Evolutionary conservation across 2,888 invertebrate genomes (phyloP).

Genomic region (Synergus umbraculus): DNA sequence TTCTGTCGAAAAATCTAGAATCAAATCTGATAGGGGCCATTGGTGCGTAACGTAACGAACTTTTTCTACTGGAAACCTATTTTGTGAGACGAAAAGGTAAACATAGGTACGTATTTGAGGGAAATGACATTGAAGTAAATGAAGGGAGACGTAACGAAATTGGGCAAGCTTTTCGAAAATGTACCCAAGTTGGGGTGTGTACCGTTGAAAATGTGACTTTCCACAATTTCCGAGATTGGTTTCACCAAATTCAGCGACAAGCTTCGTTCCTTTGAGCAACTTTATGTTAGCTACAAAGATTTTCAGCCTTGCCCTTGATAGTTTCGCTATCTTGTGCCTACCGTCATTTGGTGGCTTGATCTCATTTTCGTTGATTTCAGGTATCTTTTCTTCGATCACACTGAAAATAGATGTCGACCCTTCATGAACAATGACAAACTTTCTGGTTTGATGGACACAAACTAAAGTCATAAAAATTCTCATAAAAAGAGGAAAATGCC

Average conservation of each 20-base stretch:
- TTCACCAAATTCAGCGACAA: conserved; percentile 48
- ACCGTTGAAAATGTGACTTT: conserved; percentile 49
- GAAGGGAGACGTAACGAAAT: conserved; percentile 42
- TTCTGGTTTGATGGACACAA: background rate
- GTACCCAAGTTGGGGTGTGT: background rate
- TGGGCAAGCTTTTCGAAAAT: conserved; percentile 4
- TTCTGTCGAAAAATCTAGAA: background rate
- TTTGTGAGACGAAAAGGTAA: conserved; percentile 23
- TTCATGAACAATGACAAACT: background rate
- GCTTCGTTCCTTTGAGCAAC: conserved; percentile 44
- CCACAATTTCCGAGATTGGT: conserved; percentile 55
- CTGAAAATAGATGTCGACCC: background rate
- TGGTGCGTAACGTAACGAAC: conserved; percentile 7
- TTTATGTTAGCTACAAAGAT: conserved; percentile 32
- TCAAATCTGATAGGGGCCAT: conserved; percentile 8
- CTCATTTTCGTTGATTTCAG: conserved; percentile 8
- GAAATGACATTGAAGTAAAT: conserved; percentile 34
- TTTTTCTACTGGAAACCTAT: background rate
- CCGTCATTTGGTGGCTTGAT: conserved; percentile 22
- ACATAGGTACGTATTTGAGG: conserved; percentile 18
- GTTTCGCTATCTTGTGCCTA: conserved; percentile 26
- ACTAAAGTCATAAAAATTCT: conserved; percentile 1
- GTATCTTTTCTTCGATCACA: conserved; percentile 7
- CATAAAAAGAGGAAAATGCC: background rate
- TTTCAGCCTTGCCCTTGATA: background rate